These are phyloP conservation scores for Strongylocentrotus purpuratus DNA, from an alignment of 35 echinoderm and acorn worm species.

Conservation along the genomic window DNA sequence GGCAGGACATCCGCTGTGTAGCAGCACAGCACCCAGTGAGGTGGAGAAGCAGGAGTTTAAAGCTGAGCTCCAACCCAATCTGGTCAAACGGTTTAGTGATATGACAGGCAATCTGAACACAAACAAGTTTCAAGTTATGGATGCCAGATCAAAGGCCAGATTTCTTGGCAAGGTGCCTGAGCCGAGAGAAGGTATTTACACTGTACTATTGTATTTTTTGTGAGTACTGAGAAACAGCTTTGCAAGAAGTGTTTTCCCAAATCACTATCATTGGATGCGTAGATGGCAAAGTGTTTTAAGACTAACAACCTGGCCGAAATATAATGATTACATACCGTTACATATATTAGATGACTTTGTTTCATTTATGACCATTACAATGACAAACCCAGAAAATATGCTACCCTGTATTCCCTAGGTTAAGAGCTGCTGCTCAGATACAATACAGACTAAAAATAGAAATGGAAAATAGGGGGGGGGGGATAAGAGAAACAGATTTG, in stretches of 20 bases:
- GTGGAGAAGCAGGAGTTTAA: conserved; percentile 66
- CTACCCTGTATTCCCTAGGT: too few relatives aligned
- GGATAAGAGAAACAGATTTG: not conserved
- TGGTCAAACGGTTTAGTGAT: conserved; percentile 79
- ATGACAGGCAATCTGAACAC: conserved; percentile 71
- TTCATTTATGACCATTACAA: too few relatives aligned
- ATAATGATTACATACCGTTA: too few relatives aligned
- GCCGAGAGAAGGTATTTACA: conserved; percentile 80
- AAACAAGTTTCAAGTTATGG: conserved; percentile 86
- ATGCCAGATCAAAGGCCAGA: conserved; percentile 70
- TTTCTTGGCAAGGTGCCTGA: conserved; percentile 78
- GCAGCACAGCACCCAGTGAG: conserved; percentile 51
- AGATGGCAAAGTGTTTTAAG: too few relatives aligned
- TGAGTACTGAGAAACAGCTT: not conserved
- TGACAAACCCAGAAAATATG: too few relatives aligned
- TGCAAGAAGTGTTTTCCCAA: too few relatives aligned
- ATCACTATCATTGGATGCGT: conserved; percentile 68
- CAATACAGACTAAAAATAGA: too few relatives aligned
- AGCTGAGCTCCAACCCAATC: conserved; percentile 59
- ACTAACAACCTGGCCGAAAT: too few relatives aligned
- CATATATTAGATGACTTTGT: too few relatives aligned
- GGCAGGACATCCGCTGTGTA: conserved; percentile 69
- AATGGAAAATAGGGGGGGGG: too few relatives aligned
- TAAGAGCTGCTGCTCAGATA: too few relatives aligned
- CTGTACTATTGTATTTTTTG: conserved; percentile 41